These are phyloP conservation scores for Conops quadrifasciatus DNA, from an alignment of 2,888 invertebrate genomes.

Conservation along the genomic window DNA sequence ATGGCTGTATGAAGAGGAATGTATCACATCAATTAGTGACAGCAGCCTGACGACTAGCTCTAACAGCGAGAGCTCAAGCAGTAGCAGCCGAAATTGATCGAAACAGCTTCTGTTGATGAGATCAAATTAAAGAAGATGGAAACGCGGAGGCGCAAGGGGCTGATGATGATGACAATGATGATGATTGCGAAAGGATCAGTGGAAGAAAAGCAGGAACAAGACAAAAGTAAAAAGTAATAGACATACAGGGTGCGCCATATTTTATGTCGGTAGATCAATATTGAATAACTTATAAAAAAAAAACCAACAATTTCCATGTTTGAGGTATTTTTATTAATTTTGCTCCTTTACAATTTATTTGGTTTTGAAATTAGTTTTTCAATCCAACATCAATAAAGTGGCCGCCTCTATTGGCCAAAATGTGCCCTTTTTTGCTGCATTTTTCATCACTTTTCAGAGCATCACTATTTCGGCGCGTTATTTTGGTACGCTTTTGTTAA, in stretches of 20 bases:
- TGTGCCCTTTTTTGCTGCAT: no score
- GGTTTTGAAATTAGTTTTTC: no score
- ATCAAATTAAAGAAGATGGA: constrained; percentile 25
- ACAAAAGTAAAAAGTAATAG: not conserved
- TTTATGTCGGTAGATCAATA: not conserved
- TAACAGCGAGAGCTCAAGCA: constrained; percentile 7
- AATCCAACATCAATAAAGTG: no score
- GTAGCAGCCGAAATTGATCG: constrained; percentile 27
- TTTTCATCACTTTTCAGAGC: no score
- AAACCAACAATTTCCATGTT: no score
- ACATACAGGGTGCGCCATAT: not conserved
- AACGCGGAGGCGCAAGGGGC: no score
- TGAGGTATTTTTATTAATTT: no score
- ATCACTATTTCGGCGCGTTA: no score
- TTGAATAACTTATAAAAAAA: no score
- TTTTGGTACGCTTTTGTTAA: no score
- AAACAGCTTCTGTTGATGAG: constrained; percentile 28
- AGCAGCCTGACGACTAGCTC: constrained; percentile 3
- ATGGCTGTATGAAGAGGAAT: not conserved
- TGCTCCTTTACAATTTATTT: no score
- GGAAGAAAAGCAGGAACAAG: not conserved
- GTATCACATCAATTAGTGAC: constrained; percentile 34
- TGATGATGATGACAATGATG: constrained; percentile 2
- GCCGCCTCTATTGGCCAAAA: no score
- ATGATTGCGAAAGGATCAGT: constrained; percentile 21